Percentiles rank a stretch among this genome's conserved stretches.
Conservation (phyloP, 2,888 invertebrate genomes). For the Tenodera sinensis region DNA sequence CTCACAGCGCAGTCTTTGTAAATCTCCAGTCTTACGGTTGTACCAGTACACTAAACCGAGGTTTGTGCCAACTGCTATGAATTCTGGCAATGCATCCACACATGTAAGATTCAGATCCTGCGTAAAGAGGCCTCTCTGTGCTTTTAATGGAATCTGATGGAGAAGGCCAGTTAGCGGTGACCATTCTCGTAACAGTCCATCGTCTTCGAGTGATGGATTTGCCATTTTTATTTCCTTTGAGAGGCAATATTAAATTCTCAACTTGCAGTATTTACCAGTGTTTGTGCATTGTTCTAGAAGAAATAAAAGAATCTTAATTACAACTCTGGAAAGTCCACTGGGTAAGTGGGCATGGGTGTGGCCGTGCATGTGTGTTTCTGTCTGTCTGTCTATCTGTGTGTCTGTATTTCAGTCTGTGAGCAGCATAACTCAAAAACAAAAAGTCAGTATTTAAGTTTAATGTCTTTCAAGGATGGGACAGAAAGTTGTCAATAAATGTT, state of each 20-base stretch:
- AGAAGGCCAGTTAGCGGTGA: conserved; percentile 71
- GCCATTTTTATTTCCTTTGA: conserved; percentile 19
- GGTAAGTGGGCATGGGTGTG: too few species aligned
- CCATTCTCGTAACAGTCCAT: conserved; percentile 65
- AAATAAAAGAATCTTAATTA: neutral
- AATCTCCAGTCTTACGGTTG: conserved; percentile 69
- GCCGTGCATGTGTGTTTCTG: too few species aligned
- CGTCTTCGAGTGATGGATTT: conserved; percentile 26
- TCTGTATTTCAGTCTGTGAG: too few species aligned
- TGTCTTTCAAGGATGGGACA: too few species aligned
- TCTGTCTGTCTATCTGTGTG: too few species aligned
- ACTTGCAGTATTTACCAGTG: neutral
- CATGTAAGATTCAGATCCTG: conserved; percentile 74
- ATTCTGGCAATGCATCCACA: conserved; percentile 76
- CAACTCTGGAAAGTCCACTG: too few species aligned
- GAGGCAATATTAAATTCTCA: neutral
- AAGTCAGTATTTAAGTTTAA: too few species aligned
- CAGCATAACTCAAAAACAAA: too few species aligned
- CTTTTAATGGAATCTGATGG: conserved; percentile 69
- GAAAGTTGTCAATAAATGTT: too few species aligned
- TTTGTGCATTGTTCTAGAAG: neutral
- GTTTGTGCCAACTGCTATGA: conserved; percentile 81
- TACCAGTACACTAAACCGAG: conserved; percentile 85
- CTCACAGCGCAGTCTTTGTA: conserved; percentile 77
- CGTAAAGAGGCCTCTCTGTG: conserved; percentile 71